Evolutionary conservation across 2,797 vertebrate species (phyloP).

Genomic region (Pelodytes ibericus): DNA sequence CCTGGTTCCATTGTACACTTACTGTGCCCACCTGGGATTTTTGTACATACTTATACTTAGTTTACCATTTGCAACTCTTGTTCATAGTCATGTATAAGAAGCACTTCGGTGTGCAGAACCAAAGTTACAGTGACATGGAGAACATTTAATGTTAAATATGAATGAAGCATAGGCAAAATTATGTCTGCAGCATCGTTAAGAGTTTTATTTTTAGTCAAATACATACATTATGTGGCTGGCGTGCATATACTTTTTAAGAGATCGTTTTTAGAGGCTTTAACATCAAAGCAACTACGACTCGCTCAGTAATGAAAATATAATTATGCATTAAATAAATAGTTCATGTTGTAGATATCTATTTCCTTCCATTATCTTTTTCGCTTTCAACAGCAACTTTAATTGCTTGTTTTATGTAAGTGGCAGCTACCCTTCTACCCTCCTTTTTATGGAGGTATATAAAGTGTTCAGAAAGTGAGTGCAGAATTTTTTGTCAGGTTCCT

Average conservation of each 20-base stretch:
- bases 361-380: conserved; percentile 14
- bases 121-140: not conserved
- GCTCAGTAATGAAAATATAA: conserved; percentile 27
- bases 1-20: no score
- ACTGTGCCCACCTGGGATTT: no score
- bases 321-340: conserved; percentile 37
- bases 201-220: not conserved
- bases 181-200: not conserved
- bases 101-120: not conserved
- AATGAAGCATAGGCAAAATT: not conserved
- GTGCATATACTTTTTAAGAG: not conserved
- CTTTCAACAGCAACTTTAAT: conserved; percentile 11
- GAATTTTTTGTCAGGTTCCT: no score
- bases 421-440: no score
- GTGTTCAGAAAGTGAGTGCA: no score
- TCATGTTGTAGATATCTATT: conserved; percentile 34
- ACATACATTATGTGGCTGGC: not conserved
- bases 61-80: no score
- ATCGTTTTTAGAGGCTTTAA: not conserved
- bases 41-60: no score
- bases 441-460: no score
- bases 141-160: conserved; percentile 15
- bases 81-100: not conserved
- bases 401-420: conserved; percentile 39
- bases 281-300: conserved; percentile 10